Conservation (phyloP, 1,140 invertebrate species). For the Drosophila lacteicornis region DNA sequence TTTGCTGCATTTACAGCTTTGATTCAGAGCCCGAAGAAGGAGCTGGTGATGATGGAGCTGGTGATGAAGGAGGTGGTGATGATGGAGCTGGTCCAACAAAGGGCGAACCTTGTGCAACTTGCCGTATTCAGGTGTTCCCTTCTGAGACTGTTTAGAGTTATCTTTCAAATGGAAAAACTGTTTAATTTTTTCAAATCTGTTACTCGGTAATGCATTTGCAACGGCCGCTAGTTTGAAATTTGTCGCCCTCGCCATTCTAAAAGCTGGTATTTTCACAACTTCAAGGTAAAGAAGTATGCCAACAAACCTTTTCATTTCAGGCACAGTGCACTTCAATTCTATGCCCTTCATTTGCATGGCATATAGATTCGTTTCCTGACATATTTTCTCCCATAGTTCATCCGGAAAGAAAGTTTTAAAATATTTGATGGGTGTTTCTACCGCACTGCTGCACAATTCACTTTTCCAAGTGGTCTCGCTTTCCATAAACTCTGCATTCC, state of each 20-base stretch:
- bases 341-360: constrained; percentile 31
- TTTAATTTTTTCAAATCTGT: background rate
- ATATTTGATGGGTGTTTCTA: too few relatives aligned
- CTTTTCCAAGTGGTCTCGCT: background rate
- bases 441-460: too few relatives aligned
- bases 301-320: constrained; percentile 30
- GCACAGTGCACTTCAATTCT: constrained; percentile 30
- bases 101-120: too few relatives aligned
- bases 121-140: too few relatives aligned
- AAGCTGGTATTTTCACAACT: constrained; percentile 23
- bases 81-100: background rate
- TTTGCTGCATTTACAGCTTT: background rate
- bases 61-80: background rate
- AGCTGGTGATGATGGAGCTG: background rate
- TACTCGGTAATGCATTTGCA: too few relatives aligned
- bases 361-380: constrained; percentile 20
- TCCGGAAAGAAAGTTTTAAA: constrained; percentile 12
- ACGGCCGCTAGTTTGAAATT: too few relatives aligned
- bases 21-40: background rate
- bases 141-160: constrained; percentile 5
- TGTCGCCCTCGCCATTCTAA: too few relatives aligned
- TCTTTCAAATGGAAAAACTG: background rate
- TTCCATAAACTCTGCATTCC: too few relatives aligned
- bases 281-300: constrained; percentile 29
- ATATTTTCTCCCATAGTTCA: constrained; percentile 47